Conservation (phyloP, 2,113 vertebrate species). For the Tychaedon coryphoeus region DNA sequence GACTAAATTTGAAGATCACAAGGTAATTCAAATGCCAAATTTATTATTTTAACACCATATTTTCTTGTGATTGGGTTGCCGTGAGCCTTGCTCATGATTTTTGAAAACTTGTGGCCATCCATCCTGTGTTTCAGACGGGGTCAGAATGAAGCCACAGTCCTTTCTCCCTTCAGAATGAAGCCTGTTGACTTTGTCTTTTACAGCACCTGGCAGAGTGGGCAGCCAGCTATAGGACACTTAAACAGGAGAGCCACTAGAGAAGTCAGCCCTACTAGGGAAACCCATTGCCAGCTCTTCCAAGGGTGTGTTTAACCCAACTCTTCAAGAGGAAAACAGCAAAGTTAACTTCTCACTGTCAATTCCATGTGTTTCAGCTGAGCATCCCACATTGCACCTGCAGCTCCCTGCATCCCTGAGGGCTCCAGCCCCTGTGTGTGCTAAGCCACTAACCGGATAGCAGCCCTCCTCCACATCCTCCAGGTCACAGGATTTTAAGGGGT, state of each 20-base stretch:
- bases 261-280: background rate
- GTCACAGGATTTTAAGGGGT: background rate
- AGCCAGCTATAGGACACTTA: background rate
- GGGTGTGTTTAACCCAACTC: background rate
- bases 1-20: background rate
- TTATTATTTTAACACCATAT: background rate
- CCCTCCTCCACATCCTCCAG: background rate
- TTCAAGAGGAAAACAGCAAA: background rate
- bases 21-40: background rate
- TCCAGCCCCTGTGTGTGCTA: fast-evolving
- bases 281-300: fast-evolving
- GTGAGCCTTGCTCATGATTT: background rate
- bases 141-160: background rate
- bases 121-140: background rate
- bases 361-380: background rate
- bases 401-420: fast-evolving
- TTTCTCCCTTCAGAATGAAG: background rate
- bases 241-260: background rate
- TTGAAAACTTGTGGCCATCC: background rate
- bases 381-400: background rate
- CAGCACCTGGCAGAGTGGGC: background rate
- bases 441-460: background rate
- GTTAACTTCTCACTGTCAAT: background rate
- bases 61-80: background rate
- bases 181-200: background rate